These are phyloP conservation scores for Pelobates fuscus DNA, from an alignment of 2,113 vertebrate species.

Conservation along the genomic window DNA sequence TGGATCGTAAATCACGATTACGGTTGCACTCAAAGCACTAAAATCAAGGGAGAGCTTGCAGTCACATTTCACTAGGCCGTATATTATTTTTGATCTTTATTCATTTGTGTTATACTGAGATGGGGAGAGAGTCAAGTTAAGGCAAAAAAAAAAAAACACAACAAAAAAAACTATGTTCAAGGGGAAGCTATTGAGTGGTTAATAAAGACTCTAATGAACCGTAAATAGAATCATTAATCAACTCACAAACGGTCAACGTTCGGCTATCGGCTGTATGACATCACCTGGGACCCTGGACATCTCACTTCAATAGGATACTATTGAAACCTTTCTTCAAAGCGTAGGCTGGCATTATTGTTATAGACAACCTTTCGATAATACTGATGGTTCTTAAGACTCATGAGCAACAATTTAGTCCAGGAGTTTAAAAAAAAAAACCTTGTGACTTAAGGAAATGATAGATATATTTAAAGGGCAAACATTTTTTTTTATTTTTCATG, in stretches of 20 bases:
- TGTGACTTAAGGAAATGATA: too few relatives aligned
- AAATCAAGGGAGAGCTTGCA: neutral
- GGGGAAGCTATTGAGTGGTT: slow-evolving; percentile 30
- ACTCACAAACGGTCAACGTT: slow-evolving; percentile 13
- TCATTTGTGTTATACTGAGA: slow-evolving; percentile 33
- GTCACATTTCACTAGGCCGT: neutral
- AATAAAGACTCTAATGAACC: slow-evolving; percentile 42
- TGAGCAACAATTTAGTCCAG: too few relatives aligned
- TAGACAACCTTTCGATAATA: neutral
- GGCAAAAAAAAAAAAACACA: neutral
- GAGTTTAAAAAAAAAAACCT: too few relatives aligned
- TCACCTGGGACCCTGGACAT: slow-evolving; percentile 18
- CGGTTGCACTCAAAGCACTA: slow-evolving; percentile 8
- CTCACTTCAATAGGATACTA: neutral
- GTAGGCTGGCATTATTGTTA: neutral
- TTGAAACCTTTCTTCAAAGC: neutral
- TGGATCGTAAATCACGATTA: slow-evolving; percentile 16
- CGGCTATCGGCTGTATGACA: slow-evolving; percentile 22
- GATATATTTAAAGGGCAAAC: too few relatives aligned
- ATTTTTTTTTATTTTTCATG: too few relatives aligned
- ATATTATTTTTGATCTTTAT: slow-evolving; percentile 20
- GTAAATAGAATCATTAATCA: slow-evolving; percentile 35
- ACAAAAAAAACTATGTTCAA: slow-evolving; percentile 31
- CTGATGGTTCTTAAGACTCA: neutral
- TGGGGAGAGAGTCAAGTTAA: slow-evolving; percentile 24